phyloP scores from a whole-genome alignment of 2,888 invertebrate species.

The Melieria picta region DNA sequence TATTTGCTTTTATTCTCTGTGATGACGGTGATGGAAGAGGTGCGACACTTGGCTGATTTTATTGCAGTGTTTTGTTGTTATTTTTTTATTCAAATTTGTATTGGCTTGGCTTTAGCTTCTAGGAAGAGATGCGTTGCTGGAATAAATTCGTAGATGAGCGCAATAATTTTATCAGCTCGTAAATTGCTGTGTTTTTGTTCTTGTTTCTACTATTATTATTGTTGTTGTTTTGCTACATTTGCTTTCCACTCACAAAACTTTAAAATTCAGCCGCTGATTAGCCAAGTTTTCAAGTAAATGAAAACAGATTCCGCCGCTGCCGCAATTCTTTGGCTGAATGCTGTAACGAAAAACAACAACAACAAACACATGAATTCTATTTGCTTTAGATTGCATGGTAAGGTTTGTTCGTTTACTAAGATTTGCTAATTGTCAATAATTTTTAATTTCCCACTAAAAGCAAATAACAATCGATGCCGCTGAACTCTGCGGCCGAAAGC shows the following conservation, averaged over 20 bases:
- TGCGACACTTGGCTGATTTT: too few relatives aligned
- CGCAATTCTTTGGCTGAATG: constrained; percentile 37
- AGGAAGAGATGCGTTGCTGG: neutral
- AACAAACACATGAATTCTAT: neutral
- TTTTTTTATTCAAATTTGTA: neutral
- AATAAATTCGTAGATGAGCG: neutral
- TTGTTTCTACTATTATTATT: neutral
- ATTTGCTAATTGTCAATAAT: too few relatives aligned
- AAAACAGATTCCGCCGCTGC: constrained; percentile 48
- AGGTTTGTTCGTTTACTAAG: too few relatives aligned
- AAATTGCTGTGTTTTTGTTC: neutral
- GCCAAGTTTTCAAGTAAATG: constrained; percentile 53
- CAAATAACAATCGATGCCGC: too few relatives aligned
- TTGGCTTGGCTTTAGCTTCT: neutral
- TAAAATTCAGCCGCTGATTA: constrained; percentile 51
- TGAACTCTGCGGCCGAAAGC: too few relatives aligned
- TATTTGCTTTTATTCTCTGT: too few relatives aligned
- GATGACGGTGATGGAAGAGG: too few relatives aligned
- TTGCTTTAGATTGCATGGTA: neutral
- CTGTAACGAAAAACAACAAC: constrained; percentile 40
- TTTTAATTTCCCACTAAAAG: too few relatives aligned
- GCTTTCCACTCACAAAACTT: neutral
- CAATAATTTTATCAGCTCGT: too few relatives aligned
- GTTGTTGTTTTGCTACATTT: neutral
- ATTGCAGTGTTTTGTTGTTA: too few relatives aligned